Base-by-base conservation (phyloP, 2,888 invertebrate species). In the Ophion obscuratus region DNA sequence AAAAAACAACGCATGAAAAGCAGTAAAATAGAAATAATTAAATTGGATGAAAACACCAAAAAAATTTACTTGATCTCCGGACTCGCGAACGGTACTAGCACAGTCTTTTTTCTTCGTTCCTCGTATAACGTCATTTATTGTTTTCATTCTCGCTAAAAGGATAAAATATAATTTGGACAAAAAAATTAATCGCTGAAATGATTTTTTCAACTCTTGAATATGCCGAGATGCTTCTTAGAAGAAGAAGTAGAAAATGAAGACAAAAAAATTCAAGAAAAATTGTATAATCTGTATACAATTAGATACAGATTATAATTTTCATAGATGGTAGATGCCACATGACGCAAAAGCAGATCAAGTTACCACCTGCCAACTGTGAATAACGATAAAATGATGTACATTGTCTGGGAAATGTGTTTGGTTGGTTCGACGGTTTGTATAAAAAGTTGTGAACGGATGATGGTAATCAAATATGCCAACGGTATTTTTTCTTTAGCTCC, bases 361-460 rank as follows among this genome's bases (percentile, higher is more conserved):
- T 84, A 84, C 80, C 80, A 61, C 59, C 20, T 36, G 74, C 71
- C 53, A 76, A 76, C 76, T 75, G 74, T 74, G 62, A n/a, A 68
- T 36, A 68, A 17, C 7, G 62, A 67, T 44, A 36, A 47, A 57
- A 40, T 24, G 53, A 71, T 85, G 53, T 75, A 1, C 44, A 75
- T 76, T 66, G 24, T 40, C 74, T 71, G 73, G 61, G 66, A 76
- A 79, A 79, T 76, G 75, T 73, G 82, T 5, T 73, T 62, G 61
- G 20, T 66, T 61, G 82, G 67, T 73, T 76, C 59, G 75, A 70
- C 44, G 79, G 62, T 53, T 81, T 57, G 59, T 79, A 66, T 24
- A 67, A 71, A 71, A 79, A 61, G 71, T 80, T 70, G 24, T 68
- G 79, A 82, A 66, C 70, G 47, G 61, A 75, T 62, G 40, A 31